Evolutionary conservation across 2,797 vertebrate genomes (phyloP), one percentile per base, ranked within the genome.

Genomic region (Leptatherina wallacei): DNA sequence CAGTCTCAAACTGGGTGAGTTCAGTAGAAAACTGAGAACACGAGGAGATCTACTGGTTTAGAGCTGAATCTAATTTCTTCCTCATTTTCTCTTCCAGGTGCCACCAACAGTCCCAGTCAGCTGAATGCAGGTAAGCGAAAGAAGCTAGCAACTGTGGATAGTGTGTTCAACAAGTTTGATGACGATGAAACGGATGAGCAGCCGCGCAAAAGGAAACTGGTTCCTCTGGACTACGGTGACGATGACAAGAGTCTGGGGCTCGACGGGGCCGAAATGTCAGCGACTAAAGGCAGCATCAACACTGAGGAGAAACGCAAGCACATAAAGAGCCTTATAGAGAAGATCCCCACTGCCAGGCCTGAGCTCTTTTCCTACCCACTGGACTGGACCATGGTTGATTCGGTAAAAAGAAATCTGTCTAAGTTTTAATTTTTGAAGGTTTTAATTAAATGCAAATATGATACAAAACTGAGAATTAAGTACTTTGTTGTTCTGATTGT

Each of bases 261-360:
- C 2, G 94, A 95, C 3, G 87, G 93, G 14, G 92, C 90, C 0
- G 91, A 92, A 16, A 70, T 90, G 1, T 75, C 88, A 2, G 95
- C 93, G 18, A 91, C 94, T 80, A 99, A 99, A 94, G 96, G 96
- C 35, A 88, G 64, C 27, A 94, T 96, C 54, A 98, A 99, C 92
- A 97, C 97, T 0, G 98, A 99, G 90, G 98, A 99, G 93, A 99
- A 99, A 83, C 97, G 97, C 60, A 98, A 99, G 89, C 97, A 99
- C 91, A 98, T 99, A 77, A 98, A 99, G 88, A 99, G 96, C 92
- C 96, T 99, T 1, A 99, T 99, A 54, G 98, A 99, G 93, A 99
- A 99, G 94, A 99, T 99, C 57, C 98, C 98, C 71, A 99, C 98
- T 0, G 97, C 96, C 77, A 96, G 98, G 89, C 97, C 97, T 0